These are phyloP conservation scores for Habroteleia sp. DNA, from an alignment of 2,888 invertebrate species.

Conservation along the genomic window DNA sequence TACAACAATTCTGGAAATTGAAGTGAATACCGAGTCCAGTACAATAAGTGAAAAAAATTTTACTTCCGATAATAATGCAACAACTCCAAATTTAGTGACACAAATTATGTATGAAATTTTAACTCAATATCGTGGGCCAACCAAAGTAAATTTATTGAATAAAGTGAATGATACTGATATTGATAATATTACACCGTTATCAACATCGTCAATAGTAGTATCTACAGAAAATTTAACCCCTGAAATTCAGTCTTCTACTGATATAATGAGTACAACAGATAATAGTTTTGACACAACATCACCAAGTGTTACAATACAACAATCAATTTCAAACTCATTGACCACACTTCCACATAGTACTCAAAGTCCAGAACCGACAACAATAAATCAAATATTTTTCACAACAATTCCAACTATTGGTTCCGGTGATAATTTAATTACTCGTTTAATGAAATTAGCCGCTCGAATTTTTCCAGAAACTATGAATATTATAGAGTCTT, in stretches of 20 bases:
- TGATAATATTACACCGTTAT: slow-evolving; percentile 2
- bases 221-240: slow-evolving; percentile 11
- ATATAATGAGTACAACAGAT: slow-evolving; percentile 6
- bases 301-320: slow-evolving; percentile 6
- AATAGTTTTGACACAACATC: slow-evolving; percentile 12
- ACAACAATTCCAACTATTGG: slow-evolving; percentile 2
- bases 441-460: slow-evolving; percentile 71
- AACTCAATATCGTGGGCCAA: slow-evolving; percentile 52
- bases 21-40: not conserved
- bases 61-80: slow-evolving; percentile 10
- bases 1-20: slow-evolving; percentile 1
- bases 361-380: slow-evolving; percentile 11
- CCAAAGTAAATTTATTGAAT: slow-evolving; percentile 12
- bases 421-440: slow-evolving; percentile 65
- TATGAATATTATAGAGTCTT: slow-evolving; percentile 61
- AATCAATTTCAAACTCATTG: not conserved
- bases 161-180: not conserved
- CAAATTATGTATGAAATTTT: slow-evolving; percentile 50
- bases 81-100: slow-evolving; percentile 43
- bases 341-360: slow-evolving; percentile 2
- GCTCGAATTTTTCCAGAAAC: slow-evolving; percentile 70
- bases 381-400: slow-evolving; percentile 18
- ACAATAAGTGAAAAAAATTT: not conserved
- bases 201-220: not conserved
- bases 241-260: slow-evolving; percentile 4